Evolutionary conservation across 2,113 vertebrate genomes (phyloP), one percentile per base, ranked within the genome.

Genomic region (Dunckerocampus dactyliophorus): DNA sequence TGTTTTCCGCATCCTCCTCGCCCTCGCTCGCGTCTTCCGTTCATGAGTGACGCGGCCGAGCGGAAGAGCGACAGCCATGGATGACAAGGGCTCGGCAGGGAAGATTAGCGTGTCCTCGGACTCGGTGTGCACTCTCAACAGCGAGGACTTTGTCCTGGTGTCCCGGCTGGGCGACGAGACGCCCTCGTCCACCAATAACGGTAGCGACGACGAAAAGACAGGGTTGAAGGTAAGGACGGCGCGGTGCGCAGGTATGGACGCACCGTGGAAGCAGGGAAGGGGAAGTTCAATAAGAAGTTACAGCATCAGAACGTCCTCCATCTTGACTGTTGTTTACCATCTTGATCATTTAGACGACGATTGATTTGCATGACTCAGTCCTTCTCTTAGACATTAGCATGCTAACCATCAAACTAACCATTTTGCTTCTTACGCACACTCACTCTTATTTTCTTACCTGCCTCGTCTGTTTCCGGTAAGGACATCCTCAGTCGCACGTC

Each of bases 141-240:
- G 96, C 90, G 97, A 99, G 94, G 97, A 99, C 93, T 99, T 99
- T 96, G 97, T 99, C 90, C 95, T 99, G 83, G 96, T 99, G 92
- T 97, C 94, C 91, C 92, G 94, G 83, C 94, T 97, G 90, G 96
- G 94, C 87, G 96, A 98, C 89, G 97, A 98, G 77, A 96, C 95
- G 73, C 95, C 95, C 74, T 93, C 95, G 84, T 95, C 96, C 89
- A 93, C 95, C 90, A 97, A 95, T 91, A 98, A 98, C 85, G 95
- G 95, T 89, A 99, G 96, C 87, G 97, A 99, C 90, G 97, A 98
- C 76, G 97, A 99, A 91, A 98, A 98, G 92, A 95, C 95, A 75
- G 97, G 96, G 91, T 90, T 99, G 83, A 99, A 98, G 97, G 97
- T 99, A 94, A 94, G 93, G 77, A 73, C 9, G 75, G 76, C 59